Conservation (phyloP, 2,888 invertebrate species). For the Lepidocyrtinus sp. region DNA sequence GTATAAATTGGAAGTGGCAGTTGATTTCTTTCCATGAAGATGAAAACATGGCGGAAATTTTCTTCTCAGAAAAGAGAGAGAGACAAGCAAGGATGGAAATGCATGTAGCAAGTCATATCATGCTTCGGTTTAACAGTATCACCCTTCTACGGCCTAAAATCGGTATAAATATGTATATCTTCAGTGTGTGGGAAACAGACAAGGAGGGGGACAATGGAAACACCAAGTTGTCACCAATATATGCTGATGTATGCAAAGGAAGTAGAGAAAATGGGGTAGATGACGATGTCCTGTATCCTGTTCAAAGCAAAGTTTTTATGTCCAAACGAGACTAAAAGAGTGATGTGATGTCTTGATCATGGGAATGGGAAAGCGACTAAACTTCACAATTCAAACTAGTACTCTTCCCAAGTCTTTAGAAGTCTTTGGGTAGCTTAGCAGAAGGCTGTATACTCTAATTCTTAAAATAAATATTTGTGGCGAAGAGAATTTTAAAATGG, state of each 20-base stretch:
- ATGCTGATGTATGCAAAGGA: background rate
- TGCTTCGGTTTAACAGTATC: no score
- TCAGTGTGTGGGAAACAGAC: background rate
- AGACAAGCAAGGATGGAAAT: no score
- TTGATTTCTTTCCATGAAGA: no score
- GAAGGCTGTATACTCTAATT: no score
- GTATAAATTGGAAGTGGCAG: no score
- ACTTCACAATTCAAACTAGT: background rate
- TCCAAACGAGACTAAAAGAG: background rate
- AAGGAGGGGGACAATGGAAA: background rate
- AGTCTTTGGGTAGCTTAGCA: no score
- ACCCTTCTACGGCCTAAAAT: no score
- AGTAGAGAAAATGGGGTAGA: background rate
- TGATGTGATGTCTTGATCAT: background rate
- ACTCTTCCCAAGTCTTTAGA: no score
- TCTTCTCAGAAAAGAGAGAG: no score
- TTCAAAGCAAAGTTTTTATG: background rate
- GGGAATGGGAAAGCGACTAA: background rate
- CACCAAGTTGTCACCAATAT: background rate
- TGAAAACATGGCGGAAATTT: conserved; percentile 14
- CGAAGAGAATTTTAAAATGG: background rate
- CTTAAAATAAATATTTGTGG: background rate
- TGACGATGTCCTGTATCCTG: background rate
- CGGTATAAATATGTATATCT: background rate
- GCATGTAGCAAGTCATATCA: no score